These are phyloP conservation scores for Coracias cyanogaster DNA, from an alignment of 2,797 vertebrate species.

Conservation along the genomic window DNA sequence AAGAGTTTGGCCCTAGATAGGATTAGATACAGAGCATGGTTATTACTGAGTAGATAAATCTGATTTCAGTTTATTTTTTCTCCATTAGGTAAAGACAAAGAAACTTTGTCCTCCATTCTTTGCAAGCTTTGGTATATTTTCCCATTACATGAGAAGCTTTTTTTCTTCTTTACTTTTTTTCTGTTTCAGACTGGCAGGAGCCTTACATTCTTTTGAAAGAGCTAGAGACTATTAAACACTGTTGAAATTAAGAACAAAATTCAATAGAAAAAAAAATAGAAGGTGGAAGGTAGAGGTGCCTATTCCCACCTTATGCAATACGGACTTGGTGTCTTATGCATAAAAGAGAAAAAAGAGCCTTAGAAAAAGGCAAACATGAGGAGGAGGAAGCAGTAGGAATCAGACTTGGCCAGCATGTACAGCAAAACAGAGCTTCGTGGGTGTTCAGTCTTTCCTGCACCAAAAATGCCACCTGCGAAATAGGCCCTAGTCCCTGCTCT, in stretches of 20 bases:
- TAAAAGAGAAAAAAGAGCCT: background rate
- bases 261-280: background rate
- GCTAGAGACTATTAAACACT: background rate
- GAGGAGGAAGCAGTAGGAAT: conserved; percentile 3
- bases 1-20: background rate
- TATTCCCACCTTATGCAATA: background rate
- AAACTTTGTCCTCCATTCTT: background rate
- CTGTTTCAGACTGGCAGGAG: background rate
- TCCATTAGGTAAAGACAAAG: background rate
- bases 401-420: background rate
- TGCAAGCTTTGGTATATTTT: background rate
- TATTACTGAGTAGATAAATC: background rate
- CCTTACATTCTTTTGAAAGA: background rate
- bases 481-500: background rate
- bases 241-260: background rate
- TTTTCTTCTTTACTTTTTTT: background rate
- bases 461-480: background rate
- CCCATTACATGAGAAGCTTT: background rate
- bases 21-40: background rate
- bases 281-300: background rate
- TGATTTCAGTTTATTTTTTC: background rate
- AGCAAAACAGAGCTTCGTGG: conserved; percentile 1
- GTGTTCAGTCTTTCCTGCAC: background rate
- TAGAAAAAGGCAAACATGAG: conserved; percentile 2
- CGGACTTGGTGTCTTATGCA: background rate